phyloP scores from a whole-genome alignment of 2,113 vertebrate species.

The Hydrolagus affinis region DNA sequence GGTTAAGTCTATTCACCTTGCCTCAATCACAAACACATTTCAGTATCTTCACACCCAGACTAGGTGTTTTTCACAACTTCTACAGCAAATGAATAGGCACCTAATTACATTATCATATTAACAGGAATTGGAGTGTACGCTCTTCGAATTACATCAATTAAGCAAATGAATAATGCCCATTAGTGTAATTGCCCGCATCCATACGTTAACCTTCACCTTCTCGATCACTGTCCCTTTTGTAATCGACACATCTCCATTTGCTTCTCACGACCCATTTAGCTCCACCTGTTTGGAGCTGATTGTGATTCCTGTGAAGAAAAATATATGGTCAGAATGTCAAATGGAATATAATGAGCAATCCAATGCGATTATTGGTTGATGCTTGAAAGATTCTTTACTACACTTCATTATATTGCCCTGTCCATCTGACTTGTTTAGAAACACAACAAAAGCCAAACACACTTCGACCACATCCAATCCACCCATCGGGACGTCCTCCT shows the following conservation, averaged over 20 bases:
- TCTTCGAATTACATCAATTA: slow-evolving; percentile 32
- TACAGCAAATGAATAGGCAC: slow-evolving; percentile 30
- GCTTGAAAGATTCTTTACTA: too few species aligned
- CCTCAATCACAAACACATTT: slow-evolving; percentile 15
- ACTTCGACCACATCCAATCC: too few species aligned
- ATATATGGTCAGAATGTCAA: too few species aligned
- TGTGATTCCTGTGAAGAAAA: too few species aligned
- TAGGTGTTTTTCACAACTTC: slow-evolving; percentile 29
- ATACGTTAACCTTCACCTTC: slow-evolving; percentile 24
- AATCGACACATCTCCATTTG: background rate
- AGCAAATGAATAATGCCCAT: slow-evolving; percentile 32
- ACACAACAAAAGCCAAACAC: too few species aligned
- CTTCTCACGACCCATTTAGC: background rate
- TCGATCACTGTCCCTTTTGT: slow-evolving; percentile 19
- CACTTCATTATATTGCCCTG: too few species aligned
- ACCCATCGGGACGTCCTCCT: too few species aligned
- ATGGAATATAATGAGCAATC: too few species aligned
- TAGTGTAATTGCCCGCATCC: slow-evolving; percentile 28
- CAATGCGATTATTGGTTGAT: too few species aligned
- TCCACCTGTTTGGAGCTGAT: background rate
- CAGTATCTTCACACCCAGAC: slow-evolving; percentile 25
- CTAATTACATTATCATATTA: slow-evolving; percentile 32
- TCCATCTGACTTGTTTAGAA: too few species aligned
- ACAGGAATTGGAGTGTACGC: slow-evolving; percentile 29
- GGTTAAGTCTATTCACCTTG: slow-evolving; percentile 23